phyloP scores from a whole-genome alignment of 2,113 vertebrate genomes.

The Hymenochirus boettgeri region DNA sequence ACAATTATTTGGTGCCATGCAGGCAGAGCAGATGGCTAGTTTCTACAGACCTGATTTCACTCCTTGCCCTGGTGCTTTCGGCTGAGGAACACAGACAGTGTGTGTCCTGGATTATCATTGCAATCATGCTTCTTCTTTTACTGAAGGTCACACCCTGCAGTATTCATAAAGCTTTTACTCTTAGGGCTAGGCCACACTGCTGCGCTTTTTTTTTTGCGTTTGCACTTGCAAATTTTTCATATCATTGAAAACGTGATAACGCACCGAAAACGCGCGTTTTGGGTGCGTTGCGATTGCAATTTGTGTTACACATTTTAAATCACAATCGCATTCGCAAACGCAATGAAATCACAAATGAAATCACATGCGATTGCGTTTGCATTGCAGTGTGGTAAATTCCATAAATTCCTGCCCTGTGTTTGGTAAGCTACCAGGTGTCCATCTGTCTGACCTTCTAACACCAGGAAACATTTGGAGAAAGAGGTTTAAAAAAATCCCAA shows the following conservation, averaged over 20 bases:
- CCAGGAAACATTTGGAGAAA: not conserved
- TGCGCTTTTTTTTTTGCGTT: too few relatives aligned
- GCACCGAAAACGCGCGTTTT: too few relatives aligned
- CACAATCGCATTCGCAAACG: too few relatives aligned
- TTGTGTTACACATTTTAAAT: too few relatives aligned
- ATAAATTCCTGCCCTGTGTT: not conserved
- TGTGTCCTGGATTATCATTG: slow-evolving; percentile 21
- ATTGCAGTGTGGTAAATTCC: too few relatives aligned
- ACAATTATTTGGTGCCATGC: slow-evolving; percentile 8
- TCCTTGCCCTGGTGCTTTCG: slow-evolving; percentile 21
- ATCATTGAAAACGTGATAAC: too few relatives aligned
- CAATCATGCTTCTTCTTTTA: not conserved
- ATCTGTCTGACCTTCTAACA: slow-evolving; percentile 10
- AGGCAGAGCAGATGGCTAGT: slow-evolving; percentile 23
- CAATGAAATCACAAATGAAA: too few relatives aligned
- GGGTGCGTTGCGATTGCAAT: too few relatives aligned
- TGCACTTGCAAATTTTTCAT: too few relatives aligned
- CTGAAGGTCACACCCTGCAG: slow-evolving; percentile 23
- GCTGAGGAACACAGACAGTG: slow-evolving; percentile 13
- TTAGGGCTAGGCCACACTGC: too few relatives aligned
- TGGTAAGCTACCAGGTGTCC: not conserved
- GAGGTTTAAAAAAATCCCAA: not conserved
- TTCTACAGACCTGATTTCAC: slow-evolving; percentile 7
- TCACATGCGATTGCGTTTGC: too few relatives aligned
- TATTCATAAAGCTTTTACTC: not conserved